Conservation (phyloP, 2,797 vertebrate genomes). For the Tenualosa thibaudeaui region DNA sequence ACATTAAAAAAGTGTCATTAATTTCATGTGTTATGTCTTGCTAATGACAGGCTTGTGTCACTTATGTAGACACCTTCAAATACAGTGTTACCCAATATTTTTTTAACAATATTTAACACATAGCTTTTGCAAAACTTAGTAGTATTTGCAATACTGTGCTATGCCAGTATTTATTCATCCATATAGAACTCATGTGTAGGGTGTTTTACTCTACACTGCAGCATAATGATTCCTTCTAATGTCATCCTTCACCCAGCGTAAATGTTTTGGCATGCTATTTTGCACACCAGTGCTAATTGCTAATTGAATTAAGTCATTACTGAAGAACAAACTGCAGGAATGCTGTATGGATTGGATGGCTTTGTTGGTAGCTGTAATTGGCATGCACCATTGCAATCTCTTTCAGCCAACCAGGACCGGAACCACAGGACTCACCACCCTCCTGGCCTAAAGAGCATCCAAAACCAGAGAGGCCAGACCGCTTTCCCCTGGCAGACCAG, state of each 20-base stretch:
- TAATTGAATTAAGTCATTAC: slow-evolving; percentile 8
- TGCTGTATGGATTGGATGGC: background rate
- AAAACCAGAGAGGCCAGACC: slow-evolving; percentile 61
- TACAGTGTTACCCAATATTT: no score
- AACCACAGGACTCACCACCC: slow-evolving; percentile 62
- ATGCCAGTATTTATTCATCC: no score
- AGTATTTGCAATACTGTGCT: no score
- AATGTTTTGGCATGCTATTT: background rate
- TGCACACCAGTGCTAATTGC: slow-evolving; percentile 1
- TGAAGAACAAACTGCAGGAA: background rate
- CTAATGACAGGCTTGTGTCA: no score
- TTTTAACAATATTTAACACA: no score
- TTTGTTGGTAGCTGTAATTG: background rate
- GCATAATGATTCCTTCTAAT: background rate
- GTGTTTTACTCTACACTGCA: background rate
- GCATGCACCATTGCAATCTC: background rate
- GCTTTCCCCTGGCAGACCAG: slow-evolving; percentile 65
- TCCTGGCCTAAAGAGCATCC: slow-evolving; percentile 57
- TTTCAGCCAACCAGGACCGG: slow-evolving; percentile 67
- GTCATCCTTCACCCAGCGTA: background rate
- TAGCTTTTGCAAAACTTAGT: no score
- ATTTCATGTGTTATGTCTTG: no score
- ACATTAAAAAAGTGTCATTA: no score
- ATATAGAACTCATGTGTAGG: background rate
- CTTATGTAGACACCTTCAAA: no score